phyloP scores from a whole-genome alignment of 2,113 vertebrate genomes.

The Panthera uncia region DNA sequence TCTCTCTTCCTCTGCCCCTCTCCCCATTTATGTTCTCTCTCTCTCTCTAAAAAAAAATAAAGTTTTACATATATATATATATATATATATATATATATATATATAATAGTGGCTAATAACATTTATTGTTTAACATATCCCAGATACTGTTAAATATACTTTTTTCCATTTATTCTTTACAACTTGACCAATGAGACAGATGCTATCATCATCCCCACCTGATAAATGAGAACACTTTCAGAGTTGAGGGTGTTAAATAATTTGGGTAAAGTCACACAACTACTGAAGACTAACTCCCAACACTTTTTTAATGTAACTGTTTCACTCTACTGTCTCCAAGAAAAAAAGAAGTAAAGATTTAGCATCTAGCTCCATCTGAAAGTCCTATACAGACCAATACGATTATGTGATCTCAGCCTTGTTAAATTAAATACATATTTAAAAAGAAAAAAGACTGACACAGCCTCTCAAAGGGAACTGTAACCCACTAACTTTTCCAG shows the following conservation, averaged over 20 bases:
- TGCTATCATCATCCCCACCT: not conserved
- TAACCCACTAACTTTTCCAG: not conserved
- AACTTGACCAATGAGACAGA: not conserved
- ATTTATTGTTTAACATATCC: slow-evolving; percentile 2
- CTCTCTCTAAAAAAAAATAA: no score
- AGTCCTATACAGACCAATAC: not conserved
- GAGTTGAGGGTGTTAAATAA: not conserved
- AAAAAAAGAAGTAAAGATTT: not conserved
- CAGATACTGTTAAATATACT: not conserved
- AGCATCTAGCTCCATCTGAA: not conserved
- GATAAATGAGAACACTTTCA: not conserved
- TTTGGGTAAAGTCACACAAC: not conserved
- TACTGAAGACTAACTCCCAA: not conserved
- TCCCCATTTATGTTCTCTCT: no score
- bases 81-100: no score
- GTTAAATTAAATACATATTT: not conserved
- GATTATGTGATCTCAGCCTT: not conserved
- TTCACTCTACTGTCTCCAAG: not conserved
- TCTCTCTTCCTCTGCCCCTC: no score
- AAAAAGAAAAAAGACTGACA: not conserved
- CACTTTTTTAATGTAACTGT: not conserved
- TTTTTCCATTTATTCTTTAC: not conserved
- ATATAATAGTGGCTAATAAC: not conserved
- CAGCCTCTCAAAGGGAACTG: not conserved
- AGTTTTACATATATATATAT: no score